Base-by-base conservation (phyloP, 2,113 vertebrate genomes). In the Corydoras sp. region DNA sequence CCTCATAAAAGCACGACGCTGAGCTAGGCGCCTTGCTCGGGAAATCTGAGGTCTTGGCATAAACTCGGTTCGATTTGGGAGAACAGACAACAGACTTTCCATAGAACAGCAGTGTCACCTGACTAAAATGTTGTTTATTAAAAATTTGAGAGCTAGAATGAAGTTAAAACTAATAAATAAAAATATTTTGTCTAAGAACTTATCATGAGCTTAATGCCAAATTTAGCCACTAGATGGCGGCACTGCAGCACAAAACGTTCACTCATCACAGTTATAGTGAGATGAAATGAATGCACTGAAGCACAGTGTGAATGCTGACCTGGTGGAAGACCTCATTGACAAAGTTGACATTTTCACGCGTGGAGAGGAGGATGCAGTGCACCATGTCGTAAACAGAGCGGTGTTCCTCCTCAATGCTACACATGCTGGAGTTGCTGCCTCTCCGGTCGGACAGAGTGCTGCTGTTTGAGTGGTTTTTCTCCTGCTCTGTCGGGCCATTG, bases 321-420 rank as follows among this genome's bases (percentile, higher is more conserved):
- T 99, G 97, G 30, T 93, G 93, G 87, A 99, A 99, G 75, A 99
- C 92, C 85, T 99, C 97, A 2, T 98, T 95, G 82, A 99, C 93
- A 24, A 99, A 98, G 82, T 98, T 99, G 70, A 99, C 87, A 3
- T 99, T 97, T 72, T 96, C 97, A 0, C 95, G 86, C 0, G 95
- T 97, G 71, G 95, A 98, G 15, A 98, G 78, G 11, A 99, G 89
- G 77, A 98, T 95, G 71, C 83, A 85, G 66, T 97, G 95, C 81
- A 98, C 97, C 93, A 98, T 95, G 65, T 97, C 94, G 3, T 98
- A 98, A 49, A 94, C 93, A 0, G 79, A 18, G 0, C 89, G 91
- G 62, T 98, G 92, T 78, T 98, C 95, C 80, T 98, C 96, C 30
- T 98, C 96, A 0, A 99, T 87, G 85, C 95, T 97, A 83, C 97